Conservation (phyloP, 2,888 invertebrate genomes). For the Stenolophus ochropezus region DNA sequence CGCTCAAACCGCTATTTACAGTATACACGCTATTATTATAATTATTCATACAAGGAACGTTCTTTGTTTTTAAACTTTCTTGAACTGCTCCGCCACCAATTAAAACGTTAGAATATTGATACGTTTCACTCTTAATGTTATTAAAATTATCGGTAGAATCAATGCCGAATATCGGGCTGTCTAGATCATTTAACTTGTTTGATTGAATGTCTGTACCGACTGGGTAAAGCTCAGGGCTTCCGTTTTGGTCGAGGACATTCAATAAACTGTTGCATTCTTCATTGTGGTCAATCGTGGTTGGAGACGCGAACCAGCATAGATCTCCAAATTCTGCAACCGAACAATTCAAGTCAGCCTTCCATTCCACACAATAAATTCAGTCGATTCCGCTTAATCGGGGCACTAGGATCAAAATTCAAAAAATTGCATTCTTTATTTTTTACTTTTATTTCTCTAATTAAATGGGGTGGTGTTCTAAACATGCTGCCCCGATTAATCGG, state of each 20-base stretch:
- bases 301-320: slow-evolving; percentile 47
- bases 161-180: slow-evolving; percentile 49
- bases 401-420: background rate
- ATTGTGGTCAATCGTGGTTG: slow-evolving; percentile 45
- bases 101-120: slow-evolving; percentile 52
- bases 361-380: background rate
- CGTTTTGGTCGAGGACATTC: slow-evolving; percentile 16
- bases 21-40: slow-evolving; percentile 44
- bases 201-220: slow-evolving; percentile 46
- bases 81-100: slow-evolving; percentile 55
- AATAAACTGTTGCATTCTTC: slow-evolving; percentile 53
- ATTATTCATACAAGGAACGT: slow-evolving; percentile 45
- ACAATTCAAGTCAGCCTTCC: background rate
- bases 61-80: slow-evolving; percentile 23
- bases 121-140: slow-evolving; percentile 39
- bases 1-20: slow-evolving; percentile 32
- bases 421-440: too few relatives aligned
- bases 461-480: too few relatives aligned
- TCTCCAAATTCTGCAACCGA: slow-evolving; percentile 41
- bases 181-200: slow-evolving; percentile 33
- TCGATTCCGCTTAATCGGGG: background rate
- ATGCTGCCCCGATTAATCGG: too few relatives aligned
- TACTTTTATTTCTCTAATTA: too few relatives aligned
- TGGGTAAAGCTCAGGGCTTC: slow-evolving; percentile 21
- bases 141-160: slow-evolving; percentile 39